phyloP scores from a whole-genome alignment of 92 coral and sea anemone species.

The Phymanthus crucifer region DNA sequence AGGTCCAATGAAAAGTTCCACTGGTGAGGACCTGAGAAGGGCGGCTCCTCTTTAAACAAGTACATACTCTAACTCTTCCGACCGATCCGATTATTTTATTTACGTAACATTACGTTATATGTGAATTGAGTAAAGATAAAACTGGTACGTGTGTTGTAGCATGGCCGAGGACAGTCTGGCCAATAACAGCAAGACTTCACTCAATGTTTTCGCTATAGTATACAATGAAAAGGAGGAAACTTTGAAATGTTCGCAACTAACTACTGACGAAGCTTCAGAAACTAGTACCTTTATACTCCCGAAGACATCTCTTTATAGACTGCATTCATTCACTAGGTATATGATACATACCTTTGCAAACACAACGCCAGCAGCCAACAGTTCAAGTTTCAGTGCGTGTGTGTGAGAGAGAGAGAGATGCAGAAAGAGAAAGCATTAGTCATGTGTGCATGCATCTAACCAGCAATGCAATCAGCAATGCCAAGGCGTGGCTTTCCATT shows the following conservation, averaged over 20 bases:
- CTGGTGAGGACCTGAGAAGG: background rate
- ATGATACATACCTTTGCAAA: too few relatives aligned
- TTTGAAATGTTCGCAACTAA: too few relatives aligned
- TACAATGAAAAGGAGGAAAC: too few relatives aligned
- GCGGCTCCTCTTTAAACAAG: background rate
- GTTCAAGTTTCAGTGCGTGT: too few relatives aligned
- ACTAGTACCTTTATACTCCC: too few relatives aligned
- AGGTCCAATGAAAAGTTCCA: background rate
- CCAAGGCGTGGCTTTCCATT: background rate
- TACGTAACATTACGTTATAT: background rate
- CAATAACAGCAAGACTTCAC: background rate
- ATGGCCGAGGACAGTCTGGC: background rate
- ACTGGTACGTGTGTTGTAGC: background rate
- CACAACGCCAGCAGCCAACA: too few relatives aligned
- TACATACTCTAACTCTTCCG: background rate
- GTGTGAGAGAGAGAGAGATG: background rate
- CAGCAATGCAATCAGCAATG: constrained; percentile 6
- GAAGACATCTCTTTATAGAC: too few relatives aligned
- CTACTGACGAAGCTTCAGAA: too few relatives aligned
- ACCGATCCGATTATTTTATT: background rate
- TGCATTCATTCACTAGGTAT: too few relatives aligned
- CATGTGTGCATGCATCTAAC: background rate
- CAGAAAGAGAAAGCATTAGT: background rate
- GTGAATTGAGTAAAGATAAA: background rate
- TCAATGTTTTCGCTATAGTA: too few relatives aligned